Evolutionary conservation across 2,113 vertebrate species (phyloP), one percentile per base, ranked within the genome.

Genomic region (Tyrannus savana): DNA sequence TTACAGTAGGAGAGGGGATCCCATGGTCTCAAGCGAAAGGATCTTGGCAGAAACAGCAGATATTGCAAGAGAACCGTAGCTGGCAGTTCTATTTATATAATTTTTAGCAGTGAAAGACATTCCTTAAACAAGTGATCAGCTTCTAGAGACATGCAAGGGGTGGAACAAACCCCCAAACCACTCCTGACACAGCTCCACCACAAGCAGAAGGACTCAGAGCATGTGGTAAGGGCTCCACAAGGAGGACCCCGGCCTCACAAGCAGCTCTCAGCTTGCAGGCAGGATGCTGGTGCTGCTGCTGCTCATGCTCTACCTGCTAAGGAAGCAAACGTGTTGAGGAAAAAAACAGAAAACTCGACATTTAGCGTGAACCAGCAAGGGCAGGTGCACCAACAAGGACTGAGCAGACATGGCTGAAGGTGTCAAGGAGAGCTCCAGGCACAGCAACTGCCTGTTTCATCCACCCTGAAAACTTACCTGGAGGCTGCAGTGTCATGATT

Each of bases 391-490:
- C 53, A 84, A 50, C 27, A 73, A 49, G 44, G 69, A 60, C 53
- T 52, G 56, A 84, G 18, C 49, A 67, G 7, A 0, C 12, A 13
- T 0, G 10, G 39, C 56, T 78, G 72, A 76, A 72, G 56, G 68
- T 30, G 19, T 84, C 72, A 62, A 62, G 41, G 19, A 62, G 5
- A 84, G 81, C 74, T 84, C 69, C 88, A 89, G 44, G 22, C 50
- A 63, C 47, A 56, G 52, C 12, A 55, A 64, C 19, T 24, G 27
- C 55, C 85, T 33, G 11, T 35, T 83, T 42, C 47, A 80, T 30
- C 27, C 50, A 71, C 23, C 52, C 73, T 67, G 67, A 58, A 80
- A 52, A 93, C 95, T 95, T 90, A 96, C 92, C 96, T 94, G 88
- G 52, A 84, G 44, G n/a, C 25, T 67, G 78, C 72, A 88, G 19